phyloP scores from a whole-genome alignment of 2,888 invertebrate species.

The Caenorhabditis panamensis region DNA sequence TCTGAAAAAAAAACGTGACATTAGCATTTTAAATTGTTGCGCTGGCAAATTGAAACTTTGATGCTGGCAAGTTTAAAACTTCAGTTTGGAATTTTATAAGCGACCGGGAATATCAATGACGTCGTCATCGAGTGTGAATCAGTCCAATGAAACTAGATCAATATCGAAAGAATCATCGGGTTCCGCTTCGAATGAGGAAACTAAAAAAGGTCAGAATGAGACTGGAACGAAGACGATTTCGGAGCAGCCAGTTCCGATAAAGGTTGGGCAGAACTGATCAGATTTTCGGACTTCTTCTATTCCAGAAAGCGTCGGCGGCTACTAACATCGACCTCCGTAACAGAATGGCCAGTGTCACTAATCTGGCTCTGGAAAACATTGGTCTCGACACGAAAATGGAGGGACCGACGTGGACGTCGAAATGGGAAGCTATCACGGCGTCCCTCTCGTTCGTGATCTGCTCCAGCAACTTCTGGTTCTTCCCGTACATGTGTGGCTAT shows the following conservation, averaged over 20 bases:
- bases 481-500: slow-evolving; percentile 51
- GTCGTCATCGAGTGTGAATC: slow-evolving; percentile 17
- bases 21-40: background rate
- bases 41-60: background rate
- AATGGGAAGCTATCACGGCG: slow-evolving; percentile 53
- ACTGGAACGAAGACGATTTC: background rate
- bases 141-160: slow-evolving; percentile 22
- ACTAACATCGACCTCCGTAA: slow-evolving; percentile 3
- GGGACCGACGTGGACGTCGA: slow-evolving; percentile 43
- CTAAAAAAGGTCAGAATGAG: background rate
- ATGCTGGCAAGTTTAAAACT: background rate
- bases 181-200: background rate
- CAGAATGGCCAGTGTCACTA: slow-evolving; percentile 33
- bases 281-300: background rate
- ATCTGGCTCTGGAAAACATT: slow-evolving; percentile 49
- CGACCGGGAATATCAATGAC: background rate
- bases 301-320: slow-evolving; percentile 30
- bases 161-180: slow-evolving; percentile 13
- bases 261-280: background rate
- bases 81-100: background rate
- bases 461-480: slow-evolving; percentile 61
- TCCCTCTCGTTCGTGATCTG: slow-evolving; percentile 49
- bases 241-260: slow-evolving; percentile 24
- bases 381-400: slow-evolving; percentile 44
- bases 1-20: slow-evolving; percentile 15